Evolutionary conservation across 2,113 vertebrate genomes (phyloP), one percentile per base, ranked within the genome.

Genomic region (Syngnathus scovelli): DNA sequence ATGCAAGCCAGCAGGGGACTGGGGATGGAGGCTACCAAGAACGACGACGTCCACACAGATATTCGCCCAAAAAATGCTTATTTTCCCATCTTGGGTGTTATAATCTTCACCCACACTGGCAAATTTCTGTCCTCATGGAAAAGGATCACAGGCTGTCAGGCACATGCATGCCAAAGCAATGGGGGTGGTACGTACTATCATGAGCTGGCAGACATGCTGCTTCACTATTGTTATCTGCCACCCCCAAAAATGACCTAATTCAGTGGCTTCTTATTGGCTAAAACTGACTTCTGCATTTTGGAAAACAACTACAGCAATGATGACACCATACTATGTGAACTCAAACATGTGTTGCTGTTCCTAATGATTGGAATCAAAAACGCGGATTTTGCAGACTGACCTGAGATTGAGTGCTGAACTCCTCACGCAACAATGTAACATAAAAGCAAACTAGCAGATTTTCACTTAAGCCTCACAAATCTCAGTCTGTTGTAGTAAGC

Each of bases 391-490:
- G 46, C 72, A 48, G 23, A 69, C 33, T 61, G 62, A 41, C 61
- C 23, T 56, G 39, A 72, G 61, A 68, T 69, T 72, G 69, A n/a
- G 49, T 7, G 10, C 23, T 4, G 8, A 58, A 48, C 36, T 62
- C 48, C 55, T 21, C 58, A 69, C 44, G 46, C 49, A 64, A 39
- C 27, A 52, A n/a, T 9, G 49, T 19, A 51, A 55, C 23, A 19
- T 10, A 1, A 46, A n/a, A 38, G 10, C 43, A 72, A 65, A 54
- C 44, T 15, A 56, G 64, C 46, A 13, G 66, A 71, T 61, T 68
- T 54, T 33, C 33, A 3, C 9, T 70, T 72, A 75, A 81, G 56
- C 59, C 67, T n/a, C n/a, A 21, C 69, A 78, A 67, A 64, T 58
- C 66, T 62, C 54, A 67, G 52, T 62, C 43, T 46, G 59, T 2